Evolutionary conservation across 2,888 invertebrate genomes (phyloP).

Genomic region (Hydroisotoma schaefferi): DNA sequence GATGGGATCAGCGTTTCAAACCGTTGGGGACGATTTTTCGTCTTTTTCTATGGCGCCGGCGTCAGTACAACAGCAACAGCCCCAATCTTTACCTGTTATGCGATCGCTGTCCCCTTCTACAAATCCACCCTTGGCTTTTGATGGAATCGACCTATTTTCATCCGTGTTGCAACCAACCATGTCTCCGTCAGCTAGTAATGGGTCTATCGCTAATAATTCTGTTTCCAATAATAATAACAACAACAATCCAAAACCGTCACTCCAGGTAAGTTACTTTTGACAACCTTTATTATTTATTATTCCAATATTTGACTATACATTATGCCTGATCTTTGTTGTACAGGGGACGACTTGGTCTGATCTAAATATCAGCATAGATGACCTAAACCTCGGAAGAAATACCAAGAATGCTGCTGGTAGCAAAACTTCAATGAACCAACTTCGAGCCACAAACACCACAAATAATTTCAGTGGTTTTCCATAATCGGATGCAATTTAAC

Average conservation of each 20-base stretch:
- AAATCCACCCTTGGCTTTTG: constrained; percentile 18
- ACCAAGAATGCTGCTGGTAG: constrained; percentile 27
- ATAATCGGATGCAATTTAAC: constrained; percentile 18
- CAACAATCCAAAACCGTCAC: constrained; percentile 43
- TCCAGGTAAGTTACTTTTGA: constrained; percentile 30
- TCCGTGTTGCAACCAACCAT: constrained; percentile 31
- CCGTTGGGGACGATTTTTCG: constrained; percentile 22
- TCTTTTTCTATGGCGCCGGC: constrained; percentile 18
- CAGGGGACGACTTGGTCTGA: constrained; percentile 49
- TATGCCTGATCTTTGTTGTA: background rate
- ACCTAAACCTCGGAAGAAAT: constrained; percentile 43
- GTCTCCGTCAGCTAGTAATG: constrained; percentile 14
- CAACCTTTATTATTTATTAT: background rate
- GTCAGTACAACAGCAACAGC: constrained; percentile 28
- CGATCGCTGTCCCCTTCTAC: constrained; percentile 13
- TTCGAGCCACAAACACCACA: constrained; percentile 27
- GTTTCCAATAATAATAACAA: constrained; percentile 45
- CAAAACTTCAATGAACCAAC: constrained; percentile 47
- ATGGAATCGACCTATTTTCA: constrained; percentile 21
- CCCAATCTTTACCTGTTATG: constrained; percentile 23
- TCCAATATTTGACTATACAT: background rate
- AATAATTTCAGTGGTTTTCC: constrained; percentile 35
- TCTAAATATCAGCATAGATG: constrained; percentile 45
- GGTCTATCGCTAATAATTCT: constrained; percentile 33
- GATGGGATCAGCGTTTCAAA: constrained; percentile 14